Conservation (phyloP, 2,888 invertebrate species). For the Drosophila melanocephala region DNA sequence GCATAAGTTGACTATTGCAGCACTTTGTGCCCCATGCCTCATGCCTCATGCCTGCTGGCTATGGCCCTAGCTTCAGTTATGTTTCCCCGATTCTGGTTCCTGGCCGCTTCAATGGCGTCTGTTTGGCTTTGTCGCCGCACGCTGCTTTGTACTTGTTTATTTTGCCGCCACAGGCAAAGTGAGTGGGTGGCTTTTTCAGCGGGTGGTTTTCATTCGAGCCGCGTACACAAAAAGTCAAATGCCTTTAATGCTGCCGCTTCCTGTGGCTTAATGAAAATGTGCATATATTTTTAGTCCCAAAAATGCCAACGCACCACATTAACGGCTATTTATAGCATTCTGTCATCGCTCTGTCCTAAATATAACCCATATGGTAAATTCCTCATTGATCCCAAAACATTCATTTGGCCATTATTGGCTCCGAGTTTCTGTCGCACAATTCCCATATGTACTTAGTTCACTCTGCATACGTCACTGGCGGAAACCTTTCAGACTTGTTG, state of each 20-base stretch:
- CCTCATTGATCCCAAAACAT: not conserved
- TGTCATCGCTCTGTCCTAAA: slow-evolving; percentile 22
- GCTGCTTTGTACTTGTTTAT: slow-evolving; percentile 61
- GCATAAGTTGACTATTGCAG: slow-evolving; percentile 2
- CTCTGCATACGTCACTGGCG: not conserved
- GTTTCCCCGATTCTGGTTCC: slow-evolving; percentile 2
- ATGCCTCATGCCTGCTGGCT: slow-evolving; percentile 1
- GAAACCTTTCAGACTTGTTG: not conserved
- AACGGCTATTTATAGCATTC: slow-evolving; percentile 31
- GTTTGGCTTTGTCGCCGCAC: slow-evolving; percentile 67
- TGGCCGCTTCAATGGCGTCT: slow-evolving; percentile 64
- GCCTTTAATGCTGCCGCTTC: slow-evolving; percentile 53
- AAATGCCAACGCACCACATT: slow-evolving; percentile 26
- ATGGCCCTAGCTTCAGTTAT: slow-evolving; percentile 1
- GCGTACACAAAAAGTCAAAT: slow-evolving; percentile 43
- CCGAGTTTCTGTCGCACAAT: not conserved
- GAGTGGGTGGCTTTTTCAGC: slow-evolving; percentile 10
- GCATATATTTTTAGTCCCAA: slow-evolving; percentile 51
- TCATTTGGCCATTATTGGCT: slow-evolving; percentile 13
- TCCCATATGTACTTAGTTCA: not conserved
- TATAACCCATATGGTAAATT: slow-evolving; percentile 2
- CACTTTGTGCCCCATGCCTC: not conserved
- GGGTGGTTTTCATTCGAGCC: slow-evolving; percentile 1
- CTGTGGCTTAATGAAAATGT: slow-evolving; percentile 59
- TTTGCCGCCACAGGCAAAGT: slow-evolving; percentile 50